Conservation (phyloP, 2,888 invertebrate species). For the Achlya flavicornis region DNA sequence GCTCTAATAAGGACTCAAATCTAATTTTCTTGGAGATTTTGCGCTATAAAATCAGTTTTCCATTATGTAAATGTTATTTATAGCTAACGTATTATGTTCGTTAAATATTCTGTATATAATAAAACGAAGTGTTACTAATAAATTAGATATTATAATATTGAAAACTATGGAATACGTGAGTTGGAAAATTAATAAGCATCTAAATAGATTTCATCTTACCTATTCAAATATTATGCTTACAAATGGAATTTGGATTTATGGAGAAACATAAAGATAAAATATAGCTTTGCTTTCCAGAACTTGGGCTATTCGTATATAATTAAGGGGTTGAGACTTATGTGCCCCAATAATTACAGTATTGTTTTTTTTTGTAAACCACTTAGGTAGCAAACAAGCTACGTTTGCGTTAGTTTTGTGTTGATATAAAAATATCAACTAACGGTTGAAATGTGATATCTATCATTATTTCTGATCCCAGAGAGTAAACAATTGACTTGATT, state of each 20-base stretch:
- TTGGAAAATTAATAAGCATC: not conserved
- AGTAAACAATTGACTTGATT: too few relatives aligned
- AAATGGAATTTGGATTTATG: not conserved
- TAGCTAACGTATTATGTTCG: not conserved
- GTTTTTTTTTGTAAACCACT: too few relatives aligned
- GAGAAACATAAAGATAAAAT: too few relatives aligned
- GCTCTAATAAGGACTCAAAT: not conserved
- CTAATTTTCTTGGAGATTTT: constrained; percentile 1
- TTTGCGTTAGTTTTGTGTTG: too few relatives aligned
- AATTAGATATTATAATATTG: not conserved
- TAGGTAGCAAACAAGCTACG: too few relatives aligned
- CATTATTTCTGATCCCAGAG: too few relatives aligned
- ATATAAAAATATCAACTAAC: too few relatives aligned
- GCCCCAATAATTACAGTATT: too few relatives aligned
- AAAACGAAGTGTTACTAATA: not conserved
- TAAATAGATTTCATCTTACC: not conserved
- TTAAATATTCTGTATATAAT: not conserved
- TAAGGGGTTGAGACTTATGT: too few relatives aligned
- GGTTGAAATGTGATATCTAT: too few relatives aligned
- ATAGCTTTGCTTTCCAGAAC: too few relatives aligned
- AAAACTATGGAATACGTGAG: not conserved
- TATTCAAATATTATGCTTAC: not conserved
- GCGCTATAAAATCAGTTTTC: constrained; percentile 1
- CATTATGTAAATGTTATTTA: not conserved
- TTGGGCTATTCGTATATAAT: too few relatives aligned